Evolutionary conservation across 2,113 vertebrate genomes (phyloP).

Genomic region (Riparia riparia): DNA sequence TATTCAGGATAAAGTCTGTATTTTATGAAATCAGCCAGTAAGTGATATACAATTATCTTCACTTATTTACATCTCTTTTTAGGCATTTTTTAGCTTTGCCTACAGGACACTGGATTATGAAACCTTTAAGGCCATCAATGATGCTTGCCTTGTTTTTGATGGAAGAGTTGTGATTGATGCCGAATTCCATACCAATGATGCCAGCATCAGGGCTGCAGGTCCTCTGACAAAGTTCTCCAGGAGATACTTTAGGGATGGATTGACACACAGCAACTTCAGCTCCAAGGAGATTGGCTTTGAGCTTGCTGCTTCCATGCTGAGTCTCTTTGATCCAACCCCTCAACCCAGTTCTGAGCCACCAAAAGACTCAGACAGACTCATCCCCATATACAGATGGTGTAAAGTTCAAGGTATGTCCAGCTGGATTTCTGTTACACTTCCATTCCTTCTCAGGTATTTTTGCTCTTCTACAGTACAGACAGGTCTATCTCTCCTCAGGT

Average conservation of each 20-base stretch:
- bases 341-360: slow-evolving; percentile 41
- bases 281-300: slow-evolving; percentile 89
- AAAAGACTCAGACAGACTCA: slow-evolving; percentile 70
- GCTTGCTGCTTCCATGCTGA: slow-evolving; percentile 83
- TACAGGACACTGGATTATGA: slow-evolving; percentile 83
- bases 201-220: slow-evolving; percentile 84
- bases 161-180: slow-evolving; percentile 85
- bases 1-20: background rate
- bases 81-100: slow-evolving; percentile 90
- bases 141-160: slow-evolving; percentile 88
- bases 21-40: background rate
- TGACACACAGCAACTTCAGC: slow-evolving; percentile 85
- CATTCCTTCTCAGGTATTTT: background rate
- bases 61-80: background rate
- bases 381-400: slow-evolving; percentile 82
- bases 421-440: background rate
- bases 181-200: slow-evolving; percentile 84
- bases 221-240: slow-evolving; percentile 91
- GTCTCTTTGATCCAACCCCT: slow-evolving; percentile 81
- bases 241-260: slow-evolving; percentile 79
- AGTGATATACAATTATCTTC: background rate
- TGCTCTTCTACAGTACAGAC: background rate
- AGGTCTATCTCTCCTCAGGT: background rate
- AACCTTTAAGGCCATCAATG: slow-evolving; percentile 82
- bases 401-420: slow-evolving; percentile 86